Evolutionary conservation across 1,140 invertebrate genomes (phyloP), one percentile per base, ranked within the genome.

Genomic region (Drosophila chauvacae): DNA sequence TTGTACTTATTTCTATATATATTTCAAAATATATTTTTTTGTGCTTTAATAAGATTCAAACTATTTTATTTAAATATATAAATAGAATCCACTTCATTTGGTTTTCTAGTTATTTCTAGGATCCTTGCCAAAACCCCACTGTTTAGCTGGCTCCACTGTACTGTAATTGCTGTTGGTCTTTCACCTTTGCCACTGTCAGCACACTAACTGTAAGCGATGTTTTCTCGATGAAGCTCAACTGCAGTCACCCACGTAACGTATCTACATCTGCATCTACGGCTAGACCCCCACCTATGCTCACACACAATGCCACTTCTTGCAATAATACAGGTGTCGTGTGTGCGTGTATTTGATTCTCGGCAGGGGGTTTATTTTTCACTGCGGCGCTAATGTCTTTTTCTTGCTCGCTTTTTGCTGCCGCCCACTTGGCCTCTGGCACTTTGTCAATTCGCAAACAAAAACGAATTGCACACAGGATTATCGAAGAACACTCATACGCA

Each of bases 391-490:
- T 85, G 82, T 79, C 75, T 65, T 87, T 86, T 86, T 86, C 82
- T 82, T 85, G 82, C 82, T 86, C 70, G 58, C 69, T 68, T 77
- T 81, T 79, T 71, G 41, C 42, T 50, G 57, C 56, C 45, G 23
- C 50, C 48, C 28, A 48, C 69, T 68, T 77, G 65, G 61, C 82
- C 81, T 85, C 78, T 86, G 82, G 83, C 82, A 85, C 83, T 85
- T 85, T 85, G 82, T 81, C 82, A 87, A 85, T 86, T 77, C 79
- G 61, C 78, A 81, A 83, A 81, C 76, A 80, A 85, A 85, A 86
- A 79, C 62, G 79, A 85, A 85, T 81, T 74, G 81, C 82, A 68
- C 60, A 66, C 57, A 26, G 62, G 56, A 77, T 68, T 77, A 77
- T 77, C 56, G 56, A 48, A 26, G 50, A 57, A 55, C 28, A 47